phyloP scores from a whole-genome alignment of 2,888 invertebrate genomes.

The Dione vanillae region DNA sequence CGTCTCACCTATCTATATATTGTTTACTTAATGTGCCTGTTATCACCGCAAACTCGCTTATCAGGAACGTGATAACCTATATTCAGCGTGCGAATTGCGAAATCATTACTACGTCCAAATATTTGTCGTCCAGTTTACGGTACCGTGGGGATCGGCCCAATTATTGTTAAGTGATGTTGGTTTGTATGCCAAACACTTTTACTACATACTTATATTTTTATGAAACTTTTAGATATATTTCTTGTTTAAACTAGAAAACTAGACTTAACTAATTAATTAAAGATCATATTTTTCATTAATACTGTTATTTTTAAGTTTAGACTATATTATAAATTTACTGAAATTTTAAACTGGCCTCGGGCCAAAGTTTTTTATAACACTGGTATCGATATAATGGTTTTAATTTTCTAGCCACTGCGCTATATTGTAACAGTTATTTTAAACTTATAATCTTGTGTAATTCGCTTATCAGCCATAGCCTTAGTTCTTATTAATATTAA shows the following conservation, averaged over 20 bases:
- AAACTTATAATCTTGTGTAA: neutral
- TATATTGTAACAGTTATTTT: slow-evolving; percentile 13
- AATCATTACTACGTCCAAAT: slow-evolving; percentile 51
- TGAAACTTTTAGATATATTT: neutral
- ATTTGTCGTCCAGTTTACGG: slow-evolving; percentile 33
- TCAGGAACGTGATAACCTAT: slow-evolving; percentile 51
- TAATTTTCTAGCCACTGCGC: slow-evolving; percentile 9
- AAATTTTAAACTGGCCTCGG: slow-evolving; percentile 4
- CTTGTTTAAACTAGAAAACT: neutral
- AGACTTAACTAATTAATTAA: neutral
- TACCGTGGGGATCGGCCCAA: slow-evolving; percentile 24
- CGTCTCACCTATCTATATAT: neutral
- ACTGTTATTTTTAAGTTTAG: neutral
- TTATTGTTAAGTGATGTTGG: slow-evolving; percentile 26
- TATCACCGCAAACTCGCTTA: slow-evolving; percentile 44
- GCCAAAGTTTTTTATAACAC: slow-evolving; percentile 20
- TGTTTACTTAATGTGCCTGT: slow-evolving; percentile 27
- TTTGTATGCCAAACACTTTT: neutral
- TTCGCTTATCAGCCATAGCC: too few species aligned
- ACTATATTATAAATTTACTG: slow-evolving; percentile 7
- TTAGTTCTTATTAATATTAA: neutral
- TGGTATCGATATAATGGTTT: slow-evolving; percentile 21
- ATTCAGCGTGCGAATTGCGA: slow-evolving; percentile 46
- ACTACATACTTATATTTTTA: neutral
- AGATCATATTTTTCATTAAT: neutral